Percentiles rank a stretch among this genome's conserved stretches.
Conservation (phyloP, 2,797 vertebrate species). For the Thunnus albacares region DNA sequence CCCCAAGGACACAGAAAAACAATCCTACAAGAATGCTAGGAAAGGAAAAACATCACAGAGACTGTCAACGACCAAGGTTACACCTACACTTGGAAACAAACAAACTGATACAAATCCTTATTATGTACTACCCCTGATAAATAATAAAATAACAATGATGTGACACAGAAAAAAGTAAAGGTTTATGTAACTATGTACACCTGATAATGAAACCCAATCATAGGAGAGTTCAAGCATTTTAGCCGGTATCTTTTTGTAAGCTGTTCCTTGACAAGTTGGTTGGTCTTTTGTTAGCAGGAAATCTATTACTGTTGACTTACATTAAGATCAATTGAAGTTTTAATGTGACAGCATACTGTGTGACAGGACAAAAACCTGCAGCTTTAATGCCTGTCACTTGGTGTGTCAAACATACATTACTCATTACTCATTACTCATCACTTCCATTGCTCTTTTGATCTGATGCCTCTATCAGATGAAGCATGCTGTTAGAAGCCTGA, state of each 20-base stretch:
- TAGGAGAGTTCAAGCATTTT: neutral
- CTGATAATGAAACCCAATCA: neutral
- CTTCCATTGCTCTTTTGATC: conserved; percentile 11
- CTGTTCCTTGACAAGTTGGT: neutral
- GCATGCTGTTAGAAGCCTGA: conserved; percentile 30
- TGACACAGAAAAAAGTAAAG: neutral
- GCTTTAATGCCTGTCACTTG: neutral
- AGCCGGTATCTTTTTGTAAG: neutral
- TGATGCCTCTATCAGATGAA: conserved; percentile 38
- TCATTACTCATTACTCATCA: neutral
- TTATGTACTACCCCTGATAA: neutral
- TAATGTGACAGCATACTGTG: neutral
- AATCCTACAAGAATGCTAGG: neutral
- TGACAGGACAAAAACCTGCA: neutral
- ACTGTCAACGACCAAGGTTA: neutral
- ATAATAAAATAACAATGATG: neutral
- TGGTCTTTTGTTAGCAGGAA: neutral
- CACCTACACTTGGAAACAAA: neutral
- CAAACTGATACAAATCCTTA: too few species aligned
- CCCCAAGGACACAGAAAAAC: conserved; percentile 12
- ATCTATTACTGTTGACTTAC: neutral
- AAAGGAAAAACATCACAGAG: neutral
- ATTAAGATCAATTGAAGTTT: neutral
- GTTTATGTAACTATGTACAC: neutral
- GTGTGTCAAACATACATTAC: conserved; percentile 8